These are phyloP conservation scores for Salvelinus alpinus DNA, from an alignment of 2,113 vertebrate genomes.

Conservation along the genomic window DNA sequence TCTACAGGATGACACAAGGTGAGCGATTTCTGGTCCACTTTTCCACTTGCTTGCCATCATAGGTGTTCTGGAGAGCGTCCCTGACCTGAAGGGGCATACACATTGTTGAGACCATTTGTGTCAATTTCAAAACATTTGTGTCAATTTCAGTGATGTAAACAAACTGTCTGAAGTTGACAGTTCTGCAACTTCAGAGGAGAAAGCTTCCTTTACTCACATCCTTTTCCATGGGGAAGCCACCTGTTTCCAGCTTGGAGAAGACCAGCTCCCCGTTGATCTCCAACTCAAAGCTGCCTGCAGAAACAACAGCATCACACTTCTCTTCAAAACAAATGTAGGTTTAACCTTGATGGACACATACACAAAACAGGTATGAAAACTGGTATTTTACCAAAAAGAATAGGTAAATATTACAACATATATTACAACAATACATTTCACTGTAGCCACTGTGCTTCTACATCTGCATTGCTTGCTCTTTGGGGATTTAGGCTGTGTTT, in stretches of 20 bases:
- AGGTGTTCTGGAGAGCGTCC: slow-evolving; percentile 76
- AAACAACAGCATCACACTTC: not conserved
- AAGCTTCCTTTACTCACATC: slow-evolving; percentile 60
- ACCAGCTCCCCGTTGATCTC: slow-evolving; percentile 85
- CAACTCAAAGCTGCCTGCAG: slow-evolving; percentile 89
- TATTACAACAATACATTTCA: not conserved
- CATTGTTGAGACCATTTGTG: too few relatives aligned
- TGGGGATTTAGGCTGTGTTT: too few relatives aligned
- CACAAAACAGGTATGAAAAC: too few relatives aligned
- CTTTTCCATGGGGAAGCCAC: slow-evolving; percentile 91
- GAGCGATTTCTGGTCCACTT: slow-evolving; percentile 89
- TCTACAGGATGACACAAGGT: slow-evolving; percentile 88
- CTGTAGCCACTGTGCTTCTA: not conserved
- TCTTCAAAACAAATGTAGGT: too few relatives aligned
- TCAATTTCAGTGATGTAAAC: not conserved
- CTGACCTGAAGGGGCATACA: slow-evolving; percentile 74
- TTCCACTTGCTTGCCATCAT: slow-evolving; percentile 80
- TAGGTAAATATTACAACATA: too few relatives aligned
- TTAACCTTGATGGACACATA: too few relatives aligned
- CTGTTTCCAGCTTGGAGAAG: slow-evolving; percentile 90
- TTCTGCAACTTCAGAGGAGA: not conserved
- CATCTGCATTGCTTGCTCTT: too few relatives aligned
- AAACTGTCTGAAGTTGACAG: not conserved
- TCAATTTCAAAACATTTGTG: not conserved
- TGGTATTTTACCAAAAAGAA: too few relatives aligned